Percentiles rank a stretch among this genome's conserved stretches.
phyloP scores from a whole-genome alignment of 2,113 vertebrate species.

The Anser cygnoides region DNA sequence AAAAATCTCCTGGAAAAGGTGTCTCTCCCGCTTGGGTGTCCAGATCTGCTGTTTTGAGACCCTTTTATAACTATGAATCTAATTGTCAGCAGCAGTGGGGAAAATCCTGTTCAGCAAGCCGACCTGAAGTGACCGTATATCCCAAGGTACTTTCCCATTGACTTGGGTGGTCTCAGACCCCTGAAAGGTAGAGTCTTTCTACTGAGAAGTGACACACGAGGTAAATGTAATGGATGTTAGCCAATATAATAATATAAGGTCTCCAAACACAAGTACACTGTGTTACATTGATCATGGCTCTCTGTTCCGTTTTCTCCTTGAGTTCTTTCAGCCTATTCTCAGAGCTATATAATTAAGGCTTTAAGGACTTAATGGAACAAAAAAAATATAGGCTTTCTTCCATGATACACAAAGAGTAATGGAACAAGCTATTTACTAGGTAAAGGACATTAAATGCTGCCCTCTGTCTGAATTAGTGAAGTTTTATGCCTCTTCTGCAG shows the following conservation, averaged over 20 bases:
- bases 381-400: background rate
- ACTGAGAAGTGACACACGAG: background rate
- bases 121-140: background rate
- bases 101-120: background rate
- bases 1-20: constrained; percentile 3
- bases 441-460: background rate
- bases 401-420: background rate
- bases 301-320: background rate
- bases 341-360: background rate
- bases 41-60: background rate
- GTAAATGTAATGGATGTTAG: background rate
- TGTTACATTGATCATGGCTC: background rate
- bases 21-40: background rate
- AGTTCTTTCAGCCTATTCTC: background rate
- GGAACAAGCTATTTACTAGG: background rate
- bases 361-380: background rate
- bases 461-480: background rate
- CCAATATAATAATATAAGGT: background rate
- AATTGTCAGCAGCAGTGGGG: constrained; percentile 3
- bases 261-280: background rate
- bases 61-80: background rate
- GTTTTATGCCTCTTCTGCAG: background rate
- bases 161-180: constrained; percentile 57
- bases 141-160: background rate
- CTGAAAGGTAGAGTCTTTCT: constrained; percentile 46